Percentiles rank a stretch among this genome's conserved stretches.
Conservation (phyloP, 2,113 vertebrate genomes). For the Daubentonia madagascariensis region DNA sequence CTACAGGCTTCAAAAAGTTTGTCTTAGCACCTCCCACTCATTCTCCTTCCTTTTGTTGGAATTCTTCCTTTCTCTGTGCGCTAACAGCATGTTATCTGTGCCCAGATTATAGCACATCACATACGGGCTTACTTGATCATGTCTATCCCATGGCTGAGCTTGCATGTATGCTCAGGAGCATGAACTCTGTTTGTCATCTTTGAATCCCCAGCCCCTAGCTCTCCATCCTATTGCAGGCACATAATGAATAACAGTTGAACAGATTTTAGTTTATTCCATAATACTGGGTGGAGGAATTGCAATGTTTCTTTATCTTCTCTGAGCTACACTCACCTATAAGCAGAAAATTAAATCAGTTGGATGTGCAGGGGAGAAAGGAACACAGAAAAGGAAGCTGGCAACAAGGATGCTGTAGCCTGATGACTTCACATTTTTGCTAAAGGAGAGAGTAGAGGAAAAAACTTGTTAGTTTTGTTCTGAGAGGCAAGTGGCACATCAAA, state of each 20-base stretch:
- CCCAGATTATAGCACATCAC: neutral
- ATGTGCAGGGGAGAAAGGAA: neutral
- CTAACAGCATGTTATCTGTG: neutral
- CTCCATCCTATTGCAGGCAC: neutral
- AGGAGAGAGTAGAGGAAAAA: neutral
- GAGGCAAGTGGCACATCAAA: neutral
- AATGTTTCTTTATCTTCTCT: slow-evolving; percentile 17
- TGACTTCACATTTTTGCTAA: neutral
- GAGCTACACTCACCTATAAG: neutral
- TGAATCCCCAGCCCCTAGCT: neutral
- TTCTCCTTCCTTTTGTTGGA: neutral
- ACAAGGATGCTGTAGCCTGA: neutral
- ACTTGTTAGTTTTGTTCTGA: neutral
- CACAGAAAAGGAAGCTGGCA: neutral
- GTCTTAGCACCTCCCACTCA: neutral
- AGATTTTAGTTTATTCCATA: neutral
- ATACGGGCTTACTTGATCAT: neutral
- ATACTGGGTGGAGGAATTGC: neutral
- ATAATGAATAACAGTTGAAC: neutral
- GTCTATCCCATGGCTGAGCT: neutral
- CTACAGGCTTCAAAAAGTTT: neutral
- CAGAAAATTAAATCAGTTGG: neutral
- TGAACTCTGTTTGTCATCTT: neutral
- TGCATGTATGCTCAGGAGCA: neutral
- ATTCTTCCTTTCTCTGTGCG: neutral